phyloP scores from a whole-genome alignment of 2,113 vertebrate species.

The Tursiops truncatus region DNA sequence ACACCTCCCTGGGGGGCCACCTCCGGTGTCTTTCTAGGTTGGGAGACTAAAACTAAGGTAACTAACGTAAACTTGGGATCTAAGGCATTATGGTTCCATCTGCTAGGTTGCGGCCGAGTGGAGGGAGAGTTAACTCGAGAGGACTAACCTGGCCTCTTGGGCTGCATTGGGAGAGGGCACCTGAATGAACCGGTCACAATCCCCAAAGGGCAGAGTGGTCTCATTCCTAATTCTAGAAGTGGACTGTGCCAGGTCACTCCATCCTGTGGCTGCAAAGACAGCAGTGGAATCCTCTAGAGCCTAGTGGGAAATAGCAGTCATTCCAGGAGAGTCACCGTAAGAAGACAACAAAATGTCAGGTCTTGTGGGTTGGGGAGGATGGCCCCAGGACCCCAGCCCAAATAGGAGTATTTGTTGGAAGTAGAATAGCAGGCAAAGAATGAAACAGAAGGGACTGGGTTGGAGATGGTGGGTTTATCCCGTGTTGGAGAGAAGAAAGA shows the following conservation, averaged over 20 bases:
- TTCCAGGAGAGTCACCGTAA: neutral
- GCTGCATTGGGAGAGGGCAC: neutral
- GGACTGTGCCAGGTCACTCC: neutral
- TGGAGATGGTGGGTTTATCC: neutral
- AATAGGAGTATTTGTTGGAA: neutral
- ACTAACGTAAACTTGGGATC: neutral
- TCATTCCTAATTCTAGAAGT: neutral
- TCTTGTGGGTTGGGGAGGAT: neutral
- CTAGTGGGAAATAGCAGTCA: neutral
- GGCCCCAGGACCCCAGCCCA: neutral
- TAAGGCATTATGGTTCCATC: neutral
- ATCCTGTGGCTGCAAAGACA: neutral
- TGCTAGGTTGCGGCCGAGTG: neutral
- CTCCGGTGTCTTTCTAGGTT: neutral
- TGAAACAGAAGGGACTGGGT: neutral
- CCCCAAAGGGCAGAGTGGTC: neutral
- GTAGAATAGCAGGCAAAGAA: neutral
- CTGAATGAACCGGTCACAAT: neutral
- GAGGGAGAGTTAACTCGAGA: neutral
- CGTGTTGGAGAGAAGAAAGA: neutral
- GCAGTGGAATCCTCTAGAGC: neutral
- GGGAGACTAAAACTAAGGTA: neutral
- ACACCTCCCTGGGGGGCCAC: neutral
- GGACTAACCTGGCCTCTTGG: neutral
- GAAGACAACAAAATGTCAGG: neutral